Evolutionary conservation across 2,113 vertebrate species (phyloP), one percentile per base, ranked within the genome.

Genomic region (Paratilapia polleni): DNA sequence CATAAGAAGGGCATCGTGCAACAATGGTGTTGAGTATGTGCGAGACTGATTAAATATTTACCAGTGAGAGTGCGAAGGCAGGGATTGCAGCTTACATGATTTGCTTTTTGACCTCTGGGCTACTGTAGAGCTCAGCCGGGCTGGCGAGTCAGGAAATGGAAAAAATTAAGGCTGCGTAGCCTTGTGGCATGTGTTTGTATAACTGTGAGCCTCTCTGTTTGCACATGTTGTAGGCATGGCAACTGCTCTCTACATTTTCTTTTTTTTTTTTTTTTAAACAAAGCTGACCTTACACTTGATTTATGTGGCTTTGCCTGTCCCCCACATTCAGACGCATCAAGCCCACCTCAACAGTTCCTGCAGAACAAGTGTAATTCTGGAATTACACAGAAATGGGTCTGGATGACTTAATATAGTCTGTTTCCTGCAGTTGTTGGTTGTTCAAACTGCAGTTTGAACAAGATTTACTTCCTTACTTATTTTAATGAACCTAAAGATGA

Each of bases 1-100:
- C 24, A 76, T 24, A 60, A 52, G 38, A 17, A 62, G 76, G 26
- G 19, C 83, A 81, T 75, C 19, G 3, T n/a, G 41, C 52, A 49
- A 63, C 41, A 76, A 62, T n/a, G 17, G 56, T 85, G 83, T 78
- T 49, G 41, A 90, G 80, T 86, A 11, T 87, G 88, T 90, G 58
- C 59, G 68, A 66, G n/a, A 43, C 62, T 79, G 91, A 93, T 94
- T 91, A 91, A 89, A 91, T 94, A 93, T 94, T 94, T 90, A 92
- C 85, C 60, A 80, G 74, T 57, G 26, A 38, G 57, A 74, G 77
- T 68, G 79, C 66, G 87, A 88, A 41, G 85, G 92, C 60, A 59
- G 86, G 64, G 83, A 87, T 70, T 62, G 78, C 61, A 62, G 84
- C 54, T 79, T 60, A 68, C 38, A 54, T 1, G 38, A 74, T 80